Percentiles rank a stretch among this genome's conserved stretches.
Conservation (phyloP, 1,140 invertebrate genomes). For the Ditylenchus dipsaci region DNA sequence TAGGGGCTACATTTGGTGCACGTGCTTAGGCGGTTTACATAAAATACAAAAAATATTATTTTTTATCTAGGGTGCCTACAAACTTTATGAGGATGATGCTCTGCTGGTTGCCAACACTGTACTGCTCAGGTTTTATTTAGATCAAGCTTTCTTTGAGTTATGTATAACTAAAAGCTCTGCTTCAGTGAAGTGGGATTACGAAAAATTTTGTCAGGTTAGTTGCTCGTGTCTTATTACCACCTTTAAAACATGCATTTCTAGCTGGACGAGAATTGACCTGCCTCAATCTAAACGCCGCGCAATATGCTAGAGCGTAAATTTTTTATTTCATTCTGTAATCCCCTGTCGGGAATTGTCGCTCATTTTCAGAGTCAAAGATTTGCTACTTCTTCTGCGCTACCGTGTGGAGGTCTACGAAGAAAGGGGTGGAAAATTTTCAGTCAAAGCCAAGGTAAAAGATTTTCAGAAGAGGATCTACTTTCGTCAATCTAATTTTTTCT, state of each 20-base stretch:
- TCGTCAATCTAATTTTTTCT: background rate
- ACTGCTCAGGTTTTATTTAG: background rate
- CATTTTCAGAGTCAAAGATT: slow-evolving; percentile 9
- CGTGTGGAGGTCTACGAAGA: slow-evolving; percentile 29
- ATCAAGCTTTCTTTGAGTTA: no score
- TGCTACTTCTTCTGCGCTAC: slow-evolving; percentile 24
- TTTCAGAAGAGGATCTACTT: background rate
- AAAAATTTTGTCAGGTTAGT: slow-evolving; percentile 12
- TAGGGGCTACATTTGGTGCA: no score
- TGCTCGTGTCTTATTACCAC: slow-evolving; percentile 2
- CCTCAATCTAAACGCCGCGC: slow-evolving; percentile 17
- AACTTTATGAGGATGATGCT: slow-evolving; percentile 25
- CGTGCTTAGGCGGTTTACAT: no score
- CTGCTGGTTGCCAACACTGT: slow-evolving; percentile 22
- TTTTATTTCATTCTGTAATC: background rate
- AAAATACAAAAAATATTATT: no score
- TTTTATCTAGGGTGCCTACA: slow-evolving; percentile 17
- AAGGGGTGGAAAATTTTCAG: slow-evolving; percentile 9
- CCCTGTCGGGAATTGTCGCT: no score
- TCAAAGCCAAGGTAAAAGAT: slow-evolving; percentile 21
- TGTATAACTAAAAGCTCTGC: no score
- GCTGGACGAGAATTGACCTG: slow-evolving; percentile 9
- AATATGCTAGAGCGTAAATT: slow-evolving; percentile 1
- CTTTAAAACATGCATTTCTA: background rate
- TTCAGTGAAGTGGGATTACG: slow-evolving; percentile 21